Percentiles rank a stretch among this genome's conserved stretches.
Conservation (phyloP, 2,113 vertebrate species). For the Ciconia boyciana region DNA sequence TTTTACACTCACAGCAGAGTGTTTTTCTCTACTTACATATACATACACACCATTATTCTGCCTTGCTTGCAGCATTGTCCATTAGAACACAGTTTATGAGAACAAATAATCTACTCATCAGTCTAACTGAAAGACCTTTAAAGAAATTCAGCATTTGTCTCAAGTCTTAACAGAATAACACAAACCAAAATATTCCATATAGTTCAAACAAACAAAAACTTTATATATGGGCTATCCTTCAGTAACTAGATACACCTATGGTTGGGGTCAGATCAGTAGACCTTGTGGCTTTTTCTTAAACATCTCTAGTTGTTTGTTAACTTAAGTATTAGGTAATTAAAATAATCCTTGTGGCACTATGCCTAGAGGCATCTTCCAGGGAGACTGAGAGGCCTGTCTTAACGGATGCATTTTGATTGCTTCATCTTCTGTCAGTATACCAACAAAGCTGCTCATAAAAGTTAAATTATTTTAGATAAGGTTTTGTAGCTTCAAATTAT, state of each 20-base stretch:
- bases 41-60: not conserved
- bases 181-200: not conserved
- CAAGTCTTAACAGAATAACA: not conserved
- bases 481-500: not conserved
- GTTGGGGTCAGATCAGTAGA: not conserved
- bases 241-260: not conserved
- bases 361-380: not conserved
- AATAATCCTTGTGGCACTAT: not conserved
- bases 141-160: not conserved
- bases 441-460: not conserved
- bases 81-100: not conserved
- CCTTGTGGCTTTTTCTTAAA: not conserved
- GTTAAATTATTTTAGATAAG: not conserved
- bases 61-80: not conserved
- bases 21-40: not conserved
- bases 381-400: not conserved
- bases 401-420: not conserved
- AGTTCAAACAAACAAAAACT: not conserved
- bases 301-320: not conserved
- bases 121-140: not conserved
- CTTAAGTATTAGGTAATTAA: not conserved
- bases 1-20: not conserved
- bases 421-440: not conserved
- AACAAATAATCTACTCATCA: not conserved
- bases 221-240: not conserved